A percentile compares a stretch with the other conserved stretches of the same genome.
These are phyloP conservation scores for Xestobium rufovillosum DNA, from an alignment of 2,888 invertebrate genomes.

Conservation along the genomic window DNA sequence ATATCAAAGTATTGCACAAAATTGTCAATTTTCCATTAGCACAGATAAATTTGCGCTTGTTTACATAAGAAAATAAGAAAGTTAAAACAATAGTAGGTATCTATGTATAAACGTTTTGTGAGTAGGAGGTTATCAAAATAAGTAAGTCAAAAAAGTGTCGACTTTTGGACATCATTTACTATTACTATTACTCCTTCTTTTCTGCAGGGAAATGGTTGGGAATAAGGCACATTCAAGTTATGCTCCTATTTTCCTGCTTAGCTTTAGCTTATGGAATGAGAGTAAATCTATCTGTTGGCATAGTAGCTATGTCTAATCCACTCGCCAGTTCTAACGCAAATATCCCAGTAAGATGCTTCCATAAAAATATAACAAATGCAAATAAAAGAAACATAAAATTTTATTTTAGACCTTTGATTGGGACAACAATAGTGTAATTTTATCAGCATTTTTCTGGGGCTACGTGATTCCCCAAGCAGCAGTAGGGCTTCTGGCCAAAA, in stretches of 20 bases:
- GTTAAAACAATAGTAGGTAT: too few relatives aligned
- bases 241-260: slow-evolving; percentile 53
- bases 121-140: too few relatives aligned
- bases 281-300: slow-evolving; percentile 59
- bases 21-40: too few relatives aligned
- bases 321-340: slow-evolving; percentile 35
- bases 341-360: slow-evolving; percentile 42
- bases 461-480: slow-evolving; percentile 65
- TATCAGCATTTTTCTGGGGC: slow-evolving; percentile 74
- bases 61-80: too few relatives aligned
- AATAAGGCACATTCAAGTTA: slow-evolving; percentile 53
- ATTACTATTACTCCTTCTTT: too few relatives aligned
- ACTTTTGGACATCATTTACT: too few relatives aligned
- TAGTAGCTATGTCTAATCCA: slow-evolving; percentile 64
- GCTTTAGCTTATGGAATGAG: slow-evolving; percentile 55
- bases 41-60: too few relatives aligned
- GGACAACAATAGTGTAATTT: slow-evolving; percentile 47
- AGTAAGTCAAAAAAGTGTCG: too few relatives aligned
- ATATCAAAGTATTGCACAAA: too few relatives aligned
- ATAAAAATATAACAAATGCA: too few relatives aligned
- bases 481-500: slow-evolving; percentile 60
- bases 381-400: too few relatives aligned
- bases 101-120: too few relatives aligned
- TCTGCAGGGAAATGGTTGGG: slow-evolving; percentile 48
- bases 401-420: slow-evolving; percentile 47